Evolutionary conservation across 2,113 vertebrate species (phyloP), one percentile per base, ranked within the genome.

Genomic region (Ptyas mucosa): DNA sequence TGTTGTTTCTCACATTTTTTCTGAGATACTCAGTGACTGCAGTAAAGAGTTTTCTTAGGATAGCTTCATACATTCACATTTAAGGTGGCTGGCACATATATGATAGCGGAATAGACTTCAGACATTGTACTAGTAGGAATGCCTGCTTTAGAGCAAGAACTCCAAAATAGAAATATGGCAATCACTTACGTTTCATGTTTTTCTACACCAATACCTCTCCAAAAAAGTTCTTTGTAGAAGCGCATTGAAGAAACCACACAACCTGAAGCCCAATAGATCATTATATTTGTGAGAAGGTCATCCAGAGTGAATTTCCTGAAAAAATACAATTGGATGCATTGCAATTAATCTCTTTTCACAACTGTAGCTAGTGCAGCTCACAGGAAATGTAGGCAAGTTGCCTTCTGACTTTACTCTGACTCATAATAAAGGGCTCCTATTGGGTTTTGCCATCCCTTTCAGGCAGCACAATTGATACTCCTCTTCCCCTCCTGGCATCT

Each of bases 231-330:
- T 95, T 98, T 98, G 96, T 98, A 98, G 95, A 96, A 97, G 91
- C 97, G 97, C 97, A 98, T 97, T 1, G 98, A 98, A 52, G 98
- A 93, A 49, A 96, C 92, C 0, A 98, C 97, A 85, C 94, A 96
- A 85, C 96, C 97, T 0, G 97, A 97, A 2, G 97, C 95, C 98
- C 98, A 98, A 96, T 98, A 98, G 93, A 98, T 97, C 98, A 98
- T 98, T 95, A 98, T n/a, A 24, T 97, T 98, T 91, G 97, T 98
- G 91, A 98, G 97, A 93, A 98, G 97, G 0, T 98, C 98, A 1
- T 98, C 97, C 96, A 98, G 95, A 89, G 96, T 95, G 95, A 96
- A 98, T 93, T 98, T 98, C 95, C 98, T 98, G 95, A 34, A 86
- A 1, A 92, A 88, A 86, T 1, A 58, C 0, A 18, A 26, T 93